These are phyloP conservation scores for Punctoribates punctum DNA, from an alignment of 2,888 invertebrate genomes.

Conservation along the genomic window DNA sequence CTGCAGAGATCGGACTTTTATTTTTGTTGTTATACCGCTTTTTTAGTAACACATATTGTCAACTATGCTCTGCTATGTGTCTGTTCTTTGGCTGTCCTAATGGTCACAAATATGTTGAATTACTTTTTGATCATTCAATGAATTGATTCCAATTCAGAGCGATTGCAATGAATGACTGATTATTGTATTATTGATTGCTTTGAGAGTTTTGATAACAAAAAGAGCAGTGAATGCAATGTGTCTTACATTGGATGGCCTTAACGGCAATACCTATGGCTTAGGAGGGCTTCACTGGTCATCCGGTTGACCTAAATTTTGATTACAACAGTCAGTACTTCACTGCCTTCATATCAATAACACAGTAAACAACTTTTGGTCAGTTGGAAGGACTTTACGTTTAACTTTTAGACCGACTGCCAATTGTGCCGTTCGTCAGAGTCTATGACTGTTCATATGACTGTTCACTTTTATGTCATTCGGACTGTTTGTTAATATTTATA, in stretches of 20 bases:
- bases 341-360: slow-evolving; percentile 12
- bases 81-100: too few relatives aligned
- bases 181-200: slow-evolving; percentile 8
- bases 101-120: slow-evolving; percentile 20
- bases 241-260: neutral
- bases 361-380: slow-evolving; percentile 38
- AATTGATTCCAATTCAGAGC: neutral
- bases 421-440: slow-evolving; percentile 1
- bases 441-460: neutral
- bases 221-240: neutral
- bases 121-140: slow-evolving; percentile 29
- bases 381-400: slow-evolving; percentile 29
- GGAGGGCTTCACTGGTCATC: slow-evolving; percentile 28
- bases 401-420: slow-evolving; percentile 33
- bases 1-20: neutral
- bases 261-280: too few relatives aligned
- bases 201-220: slow-evolving; percentile 10
- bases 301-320: slow-evolving; percentile 31
- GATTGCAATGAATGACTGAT: slow-evolving; percentile 29
- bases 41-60: slow-evolving; percentile 13
- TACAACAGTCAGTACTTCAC: slow-evolving; percentile 16
- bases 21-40: slow-evolving; percentile 3
- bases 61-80: neutral
- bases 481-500: slow-evolving; percentile 34
- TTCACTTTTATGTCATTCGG: slow-evolving; percentile 2